Percentiles rank a stretch among this genome's conserved stretches.
These are phyloP conservation scores for Paradoxurus hermaphroditus DNA, from an alignment of 2,113 vertebrate genomes.

Conservation along the genomic window DNA sequence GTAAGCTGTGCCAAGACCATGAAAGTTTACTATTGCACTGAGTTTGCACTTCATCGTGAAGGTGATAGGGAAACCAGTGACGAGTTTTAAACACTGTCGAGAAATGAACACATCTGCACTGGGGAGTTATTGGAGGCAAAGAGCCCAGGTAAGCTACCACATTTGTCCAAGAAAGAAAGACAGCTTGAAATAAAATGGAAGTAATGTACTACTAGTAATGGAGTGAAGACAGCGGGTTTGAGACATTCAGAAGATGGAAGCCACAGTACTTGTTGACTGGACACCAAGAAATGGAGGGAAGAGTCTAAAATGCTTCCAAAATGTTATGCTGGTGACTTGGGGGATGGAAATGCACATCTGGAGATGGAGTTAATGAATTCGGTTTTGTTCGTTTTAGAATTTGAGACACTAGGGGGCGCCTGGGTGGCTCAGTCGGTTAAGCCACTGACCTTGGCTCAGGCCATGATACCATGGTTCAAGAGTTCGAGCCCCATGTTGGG, in stretches of 20 bases:
- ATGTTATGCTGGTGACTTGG: not conserved
- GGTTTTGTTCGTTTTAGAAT: conserved; percentile 27
- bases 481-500: too few relatives aligned
- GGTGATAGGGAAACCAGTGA: not conserved
- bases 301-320: not conserved
- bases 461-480: too few relatives aligned
- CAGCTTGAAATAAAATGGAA: not conserved
- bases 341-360: not conserved
- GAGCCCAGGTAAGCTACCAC: not conserved
- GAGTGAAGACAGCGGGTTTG: not conserved
- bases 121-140: not conserved
- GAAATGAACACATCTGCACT: not conserved
- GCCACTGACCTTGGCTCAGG: too few relatives aligned
- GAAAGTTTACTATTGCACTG: not conserved
- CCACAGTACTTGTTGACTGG: not conserved
- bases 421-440: too few relatives aligned
- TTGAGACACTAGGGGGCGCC: not conserved
- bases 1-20: not conserved
- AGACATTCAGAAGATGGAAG: conserved; percentile 24
- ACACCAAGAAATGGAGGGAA: not conserved
- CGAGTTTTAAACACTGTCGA: not conserved
- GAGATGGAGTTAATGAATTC: not conserved
- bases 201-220: not conserved
- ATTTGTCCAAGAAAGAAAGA: not conserved
- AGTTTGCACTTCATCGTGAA: not conserved